Evolutionary conservation across 92 coral and sea anemone species (phyloP).

Genomic region (Phymanthus crucifer): DNA sequence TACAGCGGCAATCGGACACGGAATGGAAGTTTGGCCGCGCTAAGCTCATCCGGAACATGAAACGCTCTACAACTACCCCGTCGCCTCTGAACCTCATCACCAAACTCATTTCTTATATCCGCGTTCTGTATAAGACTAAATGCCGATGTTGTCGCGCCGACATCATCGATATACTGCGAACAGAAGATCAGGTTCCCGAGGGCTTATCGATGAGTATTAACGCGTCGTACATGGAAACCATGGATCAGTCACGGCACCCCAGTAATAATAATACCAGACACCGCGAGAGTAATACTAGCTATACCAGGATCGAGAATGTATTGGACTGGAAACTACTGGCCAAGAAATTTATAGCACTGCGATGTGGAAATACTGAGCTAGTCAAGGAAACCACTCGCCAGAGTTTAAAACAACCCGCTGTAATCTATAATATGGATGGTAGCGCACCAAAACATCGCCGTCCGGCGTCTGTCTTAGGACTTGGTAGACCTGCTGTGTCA

Average conservation of each 20-base stretch:
- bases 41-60: constrained; percentile 93
- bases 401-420: constrained; percentile 41
- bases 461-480: constrained; percentile 47
- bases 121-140: constrained; percentile 68
- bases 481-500: constrained; percentile 48
- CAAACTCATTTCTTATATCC: constrained; percentile 73
- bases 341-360: constrained; percentile 65
- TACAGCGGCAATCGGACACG: constrained; percentile 92
- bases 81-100: constrained; percentile 92
- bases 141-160: constrained; percentile 90
- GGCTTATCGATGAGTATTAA: constrained; percentile 61
- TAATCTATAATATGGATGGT: constrained; percentile 27
- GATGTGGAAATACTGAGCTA: constrained; percentile 63
- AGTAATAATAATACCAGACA: constrained; percentile 52
- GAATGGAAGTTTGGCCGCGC: constrained; percentile 99
- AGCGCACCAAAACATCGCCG: constrained; percentile 35
- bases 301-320: constrained; percentile 78
- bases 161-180: constrained; percentile 84
- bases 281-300: constrained; percentile 57
- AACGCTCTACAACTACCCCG: constrained; percentile 97
- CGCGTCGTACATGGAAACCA: constrained; percentile 54
- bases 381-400: constrained; percentile 29
- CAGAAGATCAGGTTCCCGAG: constrained; percentile 80
- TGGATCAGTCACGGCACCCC: constrained; percentile 47
- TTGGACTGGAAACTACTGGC: constrained; percentile 87